Base-by-base conservation (phyloP, 2,797 vertebrate genomes). In the Ctenosaura bakeri region DNA sequence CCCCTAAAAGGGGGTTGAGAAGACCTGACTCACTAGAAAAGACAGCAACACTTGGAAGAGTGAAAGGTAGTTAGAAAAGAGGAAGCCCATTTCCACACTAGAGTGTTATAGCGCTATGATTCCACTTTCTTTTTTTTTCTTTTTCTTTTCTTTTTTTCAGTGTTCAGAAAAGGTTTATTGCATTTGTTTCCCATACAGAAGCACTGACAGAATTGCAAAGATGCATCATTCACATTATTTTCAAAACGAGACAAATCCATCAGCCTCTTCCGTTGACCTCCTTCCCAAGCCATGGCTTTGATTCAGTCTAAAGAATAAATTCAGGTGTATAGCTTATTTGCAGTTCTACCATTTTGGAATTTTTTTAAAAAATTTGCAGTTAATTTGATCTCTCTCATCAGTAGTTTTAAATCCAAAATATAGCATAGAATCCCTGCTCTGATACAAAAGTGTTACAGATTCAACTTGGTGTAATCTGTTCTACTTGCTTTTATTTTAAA, bases 141-240 rank as follows among this genome's bases (percentile, higher is more conserved):
- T n/a, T n/a, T n/a, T n/a, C n/a, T n/a, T n/a, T n/a, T n/a, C n/a
- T n/a, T n/a, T n/a, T n/a, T n/a, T n/a, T n/a, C 81, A 76, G 86
- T 94, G 95, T 95, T 96, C 96, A 95, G 92, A 98, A 98, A 98
- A 97, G 56, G 95, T 98, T 98, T 98, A 98, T 98, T 98, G 97
- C 97, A 96, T 97, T 97, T 97, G 91, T 97, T 97, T 97, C 97
- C 96, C 97, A 96, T 94, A 96, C 97, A 97, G 98, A 98, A 97
- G 97, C 96, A 97, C 96, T 95, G 93, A 96, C 96, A 97, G 95
- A 94, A 91, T 87, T 93, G 96, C 95, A 96, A 95, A 97, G 96
- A 97, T 97, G 96, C 95, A 94, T 96, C 95, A 92, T 97, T 96
- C 95, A 95, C 92, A 97, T 93, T 92, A 95, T 94, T 95, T 94